A percentile compares a stretch with the other conserved stretches of the same genome.
These are phyloP conservation scores for Scrobipalpa atriplicella DNA, from an alignment of 2,888 invertebrate species.

Conservation along the genomic window DNA sequence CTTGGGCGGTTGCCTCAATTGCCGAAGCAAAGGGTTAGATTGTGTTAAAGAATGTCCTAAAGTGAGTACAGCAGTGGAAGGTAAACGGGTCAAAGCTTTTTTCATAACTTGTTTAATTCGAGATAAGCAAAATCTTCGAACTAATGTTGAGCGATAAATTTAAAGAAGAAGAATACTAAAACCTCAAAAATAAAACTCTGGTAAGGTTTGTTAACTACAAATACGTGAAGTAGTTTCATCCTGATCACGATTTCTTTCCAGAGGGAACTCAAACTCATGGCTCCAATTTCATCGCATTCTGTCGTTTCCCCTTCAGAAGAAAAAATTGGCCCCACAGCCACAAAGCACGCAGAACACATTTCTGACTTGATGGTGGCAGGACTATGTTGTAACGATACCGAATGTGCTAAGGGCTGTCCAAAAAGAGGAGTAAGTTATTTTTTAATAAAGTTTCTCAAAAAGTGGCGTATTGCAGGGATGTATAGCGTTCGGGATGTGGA, in stretches of 20 bases:
- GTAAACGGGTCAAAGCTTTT: not conserved
- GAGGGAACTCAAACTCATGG: not conserved
- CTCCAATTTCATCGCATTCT: no score
- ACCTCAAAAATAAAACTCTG: not conserved
- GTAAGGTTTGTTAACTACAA: not conserved
- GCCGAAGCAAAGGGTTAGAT: not conserved
- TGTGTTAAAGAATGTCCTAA: not conserved
- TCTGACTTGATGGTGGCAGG: not conserved
- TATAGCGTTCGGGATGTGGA: no score
- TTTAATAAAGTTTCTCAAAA: not conserved
- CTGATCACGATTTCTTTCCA: not conserved
- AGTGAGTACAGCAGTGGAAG: not conserved
- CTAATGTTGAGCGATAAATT: no score
- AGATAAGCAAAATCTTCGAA: no score
- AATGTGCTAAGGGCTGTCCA: constrained; percentile 1
- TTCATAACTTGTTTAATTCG: no score
- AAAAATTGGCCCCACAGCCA: not conserved
- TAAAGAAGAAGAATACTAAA: no score
- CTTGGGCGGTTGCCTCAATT: not conserved
- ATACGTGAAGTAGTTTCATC: not conserved
- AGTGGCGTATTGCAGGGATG: no score
- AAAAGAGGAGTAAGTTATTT: not conserved
- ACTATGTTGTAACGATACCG: not conserved
- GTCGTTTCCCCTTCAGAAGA: not conserved
- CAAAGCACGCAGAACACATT: not conserved